Percentiles rank a stretch among this genome's conserved stretches.
phyloP scores from a whole-genome alignment of 2,797 vertebrate genomes.

The Ispidina picta region DNA sequence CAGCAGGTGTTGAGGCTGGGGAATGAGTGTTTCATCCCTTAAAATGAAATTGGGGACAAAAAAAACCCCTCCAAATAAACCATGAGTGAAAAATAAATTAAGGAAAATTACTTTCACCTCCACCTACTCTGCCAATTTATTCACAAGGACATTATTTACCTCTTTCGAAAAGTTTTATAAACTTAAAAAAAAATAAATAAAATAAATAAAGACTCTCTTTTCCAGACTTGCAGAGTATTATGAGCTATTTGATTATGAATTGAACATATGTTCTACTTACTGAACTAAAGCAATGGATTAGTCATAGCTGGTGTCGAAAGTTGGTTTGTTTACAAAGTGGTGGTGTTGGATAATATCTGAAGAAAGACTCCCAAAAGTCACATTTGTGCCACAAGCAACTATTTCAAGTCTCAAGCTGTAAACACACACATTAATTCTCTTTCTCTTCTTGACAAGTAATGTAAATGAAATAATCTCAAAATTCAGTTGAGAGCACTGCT shows the following conservation, averaged over 20 bases:
- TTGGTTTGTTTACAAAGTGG: conserved; percentile 67
- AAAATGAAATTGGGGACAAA: conserved; percentile 37
- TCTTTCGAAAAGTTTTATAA: not conserved
- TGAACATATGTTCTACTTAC: conserved; percentile 67
- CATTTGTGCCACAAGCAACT: conserved; percentile 41
- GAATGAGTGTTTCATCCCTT: conserved; percentile 12
- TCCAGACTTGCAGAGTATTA: conserved; percentile 51
- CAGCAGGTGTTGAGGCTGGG: not conserved
- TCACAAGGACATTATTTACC: conserved; percentile 26
- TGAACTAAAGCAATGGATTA: conserved; percentile 71
- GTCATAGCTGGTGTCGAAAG: conserved; percentile 63
- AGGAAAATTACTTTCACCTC: conserved; percentile 27
- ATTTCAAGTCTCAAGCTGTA: conserved; percentile 29
- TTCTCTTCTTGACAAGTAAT: not conserved
- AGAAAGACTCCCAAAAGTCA: conserved; percentile 61
- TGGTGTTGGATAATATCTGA: conserved; percentile 15
- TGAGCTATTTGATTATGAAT: conserved; percentile 63
- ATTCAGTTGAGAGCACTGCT: not conserved
- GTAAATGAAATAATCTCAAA: not conserved
- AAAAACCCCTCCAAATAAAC: not conserved
- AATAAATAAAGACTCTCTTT: conserved; percentile 27
- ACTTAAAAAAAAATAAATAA: not conserved
- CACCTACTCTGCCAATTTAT: conserved; percentile 24
- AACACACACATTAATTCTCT: conserved; percentile 26
- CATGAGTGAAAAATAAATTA: conserved; percentile 37